Base-by-base conservation (phyloP, 2,888 invertebrate species). In the Tinea pellionella region DNA sequence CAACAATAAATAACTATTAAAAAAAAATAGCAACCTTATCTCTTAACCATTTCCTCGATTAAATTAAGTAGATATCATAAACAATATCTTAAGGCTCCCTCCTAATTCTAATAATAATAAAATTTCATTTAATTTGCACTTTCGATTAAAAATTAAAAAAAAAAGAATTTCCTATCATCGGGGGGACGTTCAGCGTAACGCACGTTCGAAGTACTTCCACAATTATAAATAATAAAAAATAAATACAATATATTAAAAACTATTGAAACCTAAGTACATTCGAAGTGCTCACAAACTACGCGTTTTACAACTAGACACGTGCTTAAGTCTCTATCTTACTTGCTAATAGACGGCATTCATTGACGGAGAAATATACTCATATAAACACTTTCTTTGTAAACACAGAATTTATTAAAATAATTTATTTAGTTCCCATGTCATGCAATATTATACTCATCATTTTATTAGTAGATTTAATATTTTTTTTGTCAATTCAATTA, bases 121-220 rank as follows among this genome's bases (percentile, higher is more conserved):
- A 55, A 13, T 77, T 78, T 74, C 75, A 79, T 75, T 72, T 78
- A 81, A 82, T 83, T 84, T 82, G 84, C 84, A 85, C 85, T 82
- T 80, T 82, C 73, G 3, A 55, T 55, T 37, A 74, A 72, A 69
- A 60, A 75, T 65, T 68, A 70, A 68, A 72, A 76, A 70, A 42
- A 43, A 29, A 47, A 47, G 42, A 59, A 59, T 30, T 43, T 19
- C 16, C 41, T 42, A 79, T 79, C 84, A 81, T 77, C 81, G 86
- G 86, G 86, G 86, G 86, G 85, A 83, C 85, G 83, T 83, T 80
- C 77, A 75, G 80, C 78, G 73, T 75, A 77, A 73, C 78, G 83
- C 82, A 76, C 73, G 70, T 74, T 77, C 81, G 82, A 80, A 84
- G 84, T 78, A 79, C 81, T 79, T 80, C 79, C 15, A 42, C 16